These are phyloP conservation scores for Linnaemya vulpina DNA, from an alignment of 2,888 invertebrate genomes.

Conservation along the genomic window DNA sequence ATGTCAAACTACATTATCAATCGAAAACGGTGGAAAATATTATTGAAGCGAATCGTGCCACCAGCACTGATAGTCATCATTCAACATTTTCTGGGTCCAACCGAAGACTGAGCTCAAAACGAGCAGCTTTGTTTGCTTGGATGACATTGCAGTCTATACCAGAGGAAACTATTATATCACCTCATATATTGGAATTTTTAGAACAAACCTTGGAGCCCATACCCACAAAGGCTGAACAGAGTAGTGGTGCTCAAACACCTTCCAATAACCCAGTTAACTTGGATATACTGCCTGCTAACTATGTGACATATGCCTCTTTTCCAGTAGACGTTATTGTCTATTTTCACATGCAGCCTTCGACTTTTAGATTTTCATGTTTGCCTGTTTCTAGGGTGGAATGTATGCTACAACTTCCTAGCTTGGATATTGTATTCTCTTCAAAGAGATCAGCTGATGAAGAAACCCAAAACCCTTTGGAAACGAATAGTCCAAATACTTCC, in stretches of 20 bases:
- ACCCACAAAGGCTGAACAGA: conserved; percentile 86
- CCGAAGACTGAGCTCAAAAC: conserved; percentile 89
- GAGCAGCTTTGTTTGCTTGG: conserved; percentile 96
- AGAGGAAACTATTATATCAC: conserved; percentile 98
- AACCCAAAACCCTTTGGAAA: conserved; percentile 65
- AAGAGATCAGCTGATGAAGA: conserved; percentile 91
- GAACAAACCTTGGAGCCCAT: conserved; percentile 98
- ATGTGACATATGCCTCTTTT: conserved; percentile 95
- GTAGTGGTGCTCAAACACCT: conserved; percentile 78
- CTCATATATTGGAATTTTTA: conserved; percentile 97
- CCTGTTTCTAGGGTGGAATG: conserved; percentile 98
- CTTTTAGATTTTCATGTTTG: conserved; percentile 97
- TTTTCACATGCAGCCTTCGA: conserved; percentile 98
- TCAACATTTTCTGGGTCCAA: conserved; percentile 69
- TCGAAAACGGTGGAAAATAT: conserved; percentile 86
- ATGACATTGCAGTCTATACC: conserved; percentile 98
- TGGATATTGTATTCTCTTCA: conserved; percentile 98
- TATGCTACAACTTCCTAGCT: conserved; percentile 96
- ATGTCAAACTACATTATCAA: conserved; percentile 94
- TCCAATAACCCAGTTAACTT: conserved; percentile 83
- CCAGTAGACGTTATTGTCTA: conserved; percentile 99
- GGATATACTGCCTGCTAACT: conserved; percentile 87
- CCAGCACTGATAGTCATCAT: conserved; percentile 77
- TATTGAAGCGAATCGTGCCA: conserved; percentile 79
- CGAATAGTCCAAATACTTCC: conserved; percentile 32